Evolutionary conservation across 2,113 vertebrate species (phyloP).

Genomic region (Pomatorhinus ruficollis): DNA sequence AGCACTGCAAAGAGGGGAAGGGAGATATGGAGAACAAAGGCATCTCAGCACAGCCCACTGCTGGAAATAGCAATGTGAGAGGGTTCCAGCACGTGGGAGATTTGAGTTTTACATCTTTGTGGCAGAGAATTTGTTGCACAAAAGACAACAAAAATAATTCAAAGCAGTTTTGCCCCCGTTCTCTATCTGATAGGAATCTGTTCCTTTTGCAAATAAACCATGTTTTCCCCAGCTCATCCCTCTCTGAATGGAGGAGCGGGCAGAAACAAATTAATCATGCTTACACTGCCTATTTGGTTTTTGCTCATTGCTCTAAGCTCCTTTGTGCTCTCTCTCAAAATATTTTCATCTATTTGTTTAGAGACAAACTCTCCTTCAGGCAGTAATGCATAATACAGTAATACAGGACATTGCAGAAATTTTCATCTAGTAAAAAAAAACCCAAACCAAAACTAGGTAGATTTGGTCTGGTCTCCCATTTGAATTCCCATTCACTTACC

Average conservation of each 20-base stretch:
- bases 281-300: not conserved
- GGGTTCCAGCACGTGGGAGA: rapidly evolving
- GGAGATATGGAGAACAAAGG: not conserved
- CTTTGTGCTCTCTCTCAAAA: slow-evolving; percentile 38
- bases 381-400: slow-evolving; percentile 15
- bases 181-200: not conserved
- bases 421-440: not conserved
- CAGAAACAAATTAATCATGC: slow-evolving; percentile 21
- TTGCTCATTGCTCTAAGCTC: slow-evolving; percentile 41
- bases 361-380: slow-evolving; percentile 36
- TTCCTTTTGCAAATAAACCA: not conserved
- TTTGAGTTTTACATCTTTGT: not conserved
- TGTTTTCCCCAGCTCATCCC: not conserved
- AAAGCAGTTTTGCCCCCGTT: not conserved
- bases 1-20: not conserved
- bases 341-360: slow-evolving; percentile 36
- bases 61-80: not conserved
- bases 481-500: slow-evolving; percentile 38
- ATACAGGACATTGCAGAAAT: slow-evolving; percentile 17
- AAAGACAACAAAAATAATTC: not conserved
- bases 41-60: not conserved
- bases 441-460: not conserved
- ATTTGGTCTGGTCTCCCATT: slow-evolving; percentile 8
- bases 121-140: not conserved
- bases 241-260: not conserved